Base-by-base conservation (phyloP, 2,113 vertebrate genomes). In the Atractosteus spatula region DNA sequence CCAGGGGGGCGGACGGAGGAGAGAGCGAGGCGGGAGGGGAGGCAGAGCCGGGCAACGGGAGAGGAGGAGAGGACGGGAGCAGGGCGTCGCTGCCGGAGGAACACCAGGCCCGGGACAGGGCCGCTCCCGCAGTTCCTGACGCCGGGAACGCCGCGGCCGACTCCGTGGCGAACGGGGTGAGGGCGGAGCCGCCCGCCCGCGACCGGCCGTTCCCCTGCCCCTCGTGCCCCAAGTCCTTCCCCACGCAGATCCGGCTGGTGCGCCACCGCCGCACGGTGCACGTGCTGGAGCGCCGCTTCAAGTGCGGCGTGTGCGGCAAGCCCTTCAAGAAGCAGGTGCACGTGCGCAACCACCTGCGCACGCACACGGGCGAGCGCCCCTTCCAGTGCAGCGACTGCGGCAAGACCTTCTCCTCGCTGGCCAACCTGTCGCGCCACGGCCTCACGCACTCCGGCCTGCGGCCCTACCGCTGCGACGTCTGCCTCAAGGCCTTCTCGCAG, bases 251-350 rank as follows among this genome's bases (percentile, higher is more conserved):
- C 72, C 90, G 91, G 64, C 87, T 95, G 3, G 82, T 92, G 14
- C 87, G 92, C 41, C 95, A 96, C 69, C 85, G 90, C 2, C 89
- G 90, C 0, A 86, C 91, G 0, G 86, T 91, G 0, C 95, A 96
- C 0, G 86, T 82, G 0, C 42, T 86, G 0, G 94, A 96, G 74
- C 88, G 94, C 3, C 85, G 87, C 75, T 95, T 96, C 71, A 72
- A 90, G 5, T 96, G 95, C 0, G 89, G 87, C 8, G 78, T 95
- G 8, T 96, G 95, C 0, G 90, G 91, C 12, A 95, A 94, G 80
- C 86, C 90, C 17, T 96, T 97, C 70, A 95, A 94, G 84, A 96
- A 96, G 83, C 90, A 92, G 76, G 92, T 96, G 47, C 94, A 96
- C 0, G 88, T 96, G 17, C 90, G 90, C 3, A 96, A 95, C 76